A percentile compares a stretch with the other conserved stretches of the same genome.
Evolutionary conservation across 2,797 vertebrate genomes (phyloP).

Genomic region (Manis crassicaudata): DNA sequence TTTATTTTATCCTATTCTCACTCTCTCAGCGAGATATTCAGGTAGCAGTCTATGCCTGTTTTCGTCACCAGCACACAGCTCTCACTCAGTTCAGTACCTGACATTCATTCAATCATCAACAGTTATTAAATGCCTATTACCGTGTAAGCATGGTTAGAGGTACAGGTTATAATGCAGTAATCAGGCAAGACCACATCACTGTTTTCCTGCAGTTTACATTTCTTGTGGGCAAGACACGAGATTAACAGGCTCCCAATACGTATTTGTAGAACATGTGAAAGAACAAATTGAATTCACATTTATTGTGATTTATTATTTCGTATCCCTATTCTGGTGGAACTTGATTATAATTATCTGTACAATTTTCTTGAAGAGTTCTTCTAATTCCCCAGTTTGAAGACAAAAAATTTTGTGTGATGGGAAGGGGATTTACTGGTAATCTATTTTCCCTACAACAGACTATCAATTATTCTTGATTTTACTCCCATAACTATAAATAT

Average conservation of each 20-base stretch:
- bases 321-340: neutral
- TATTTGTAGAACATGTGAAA: neutral
- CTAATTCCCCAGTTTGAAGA: neutral
- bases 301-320: constrained; percentile 14
- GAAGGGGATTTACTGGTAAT: neutral
- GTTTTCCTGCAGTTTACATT: neutral
- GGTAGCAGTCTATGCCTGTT: neutral
- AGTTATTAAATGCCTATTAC: neutral
- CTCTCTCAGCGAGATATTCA: neutral
- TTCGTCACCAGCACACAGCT: neutral
- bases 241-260: neutral
- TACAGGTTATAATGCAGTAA: neutral
- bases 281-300: neutral
- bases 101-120: neutral
- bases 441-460: neutral
- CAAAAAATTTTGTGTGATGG: neutral
- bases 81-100: neutral
- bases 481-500: neutral
- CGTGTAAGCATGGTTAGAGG: neutral
- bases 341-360: neutral
- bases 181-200: neutral
- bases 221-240: neutral
- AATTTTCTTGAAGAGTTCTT: constrained; percentile 19
- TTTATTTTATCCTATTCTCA: neutral
- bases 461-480: constrained; percentile 30